A percentile compares a stretch with the other conserved stretches of the same genome.
Evolutionary conservation across 2,797 vertebrate species (phyloP).

Genomic region (Lagocephalus sceleratus): DNA sequence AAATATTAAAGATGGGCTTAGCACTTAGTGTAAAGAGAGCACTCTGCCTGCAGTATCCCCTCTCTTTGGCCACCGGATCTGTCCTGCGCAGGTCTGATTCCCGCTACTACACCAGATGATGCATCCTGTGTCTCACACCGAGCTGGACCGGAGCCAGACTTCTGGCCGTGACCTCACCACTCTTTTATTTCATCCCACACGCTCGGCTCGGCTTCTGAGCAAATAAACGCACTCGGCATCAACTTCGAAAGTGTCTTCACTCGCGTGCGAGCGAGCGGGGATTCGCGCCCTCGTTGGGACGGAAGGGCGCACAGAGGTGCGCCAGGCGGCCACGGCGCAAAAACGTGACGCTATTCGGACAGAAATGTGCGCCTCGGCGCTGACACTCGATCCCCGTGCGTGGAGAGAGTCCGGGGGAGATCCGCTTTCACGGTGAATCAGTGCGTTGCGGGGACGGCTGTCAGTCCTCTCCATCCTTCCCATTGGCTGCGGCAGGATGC

Average conservation of each 20-base stretch:
- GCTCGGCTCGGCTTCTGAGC: background rate
- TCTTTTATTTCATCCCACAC: conserved; percentile 15
- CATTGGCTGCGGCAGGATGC: conserved; percentile 69
- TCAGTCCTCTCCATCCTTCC: conserved; percentile 50
- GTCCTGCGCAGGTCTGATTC: no score
- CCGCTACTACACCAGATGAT: background rate
- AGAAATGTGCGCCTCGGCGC: conserved; percentile 4
- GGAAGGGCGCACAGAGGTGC: no score
- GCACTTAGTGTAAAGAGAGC: no score
- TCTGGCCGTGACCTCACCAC: conserved; percentile 33
- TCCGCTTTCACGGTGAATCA: conserved; percentile 47
- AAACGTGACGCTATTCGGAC: background rate
- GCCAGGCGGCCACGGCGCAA: background rate
- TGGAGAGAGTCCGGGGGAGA: conserved; percentile 25
- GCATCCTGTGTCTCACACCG: conserved; percentile 7
- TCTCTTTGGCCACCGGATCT: no score
- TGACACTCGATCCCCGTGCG: background rate
- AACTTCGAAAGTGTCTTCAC: conserved; percentile 9
- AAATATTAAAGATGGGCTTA: background rate
- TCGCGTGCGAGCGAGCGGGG: background rate
- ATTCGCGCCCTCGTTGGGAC: no score
- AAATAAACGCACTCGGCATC: background rate
- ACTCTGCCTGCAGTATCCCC: no score
- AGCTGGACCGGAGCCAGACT: conserved; percentile 28
- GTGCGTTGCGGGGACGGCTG: conserved; percentile 44